phyloP scores from a whole-genome alignment of 2,113 vertebrate genomes.

The Catharus minimus region DNA sequence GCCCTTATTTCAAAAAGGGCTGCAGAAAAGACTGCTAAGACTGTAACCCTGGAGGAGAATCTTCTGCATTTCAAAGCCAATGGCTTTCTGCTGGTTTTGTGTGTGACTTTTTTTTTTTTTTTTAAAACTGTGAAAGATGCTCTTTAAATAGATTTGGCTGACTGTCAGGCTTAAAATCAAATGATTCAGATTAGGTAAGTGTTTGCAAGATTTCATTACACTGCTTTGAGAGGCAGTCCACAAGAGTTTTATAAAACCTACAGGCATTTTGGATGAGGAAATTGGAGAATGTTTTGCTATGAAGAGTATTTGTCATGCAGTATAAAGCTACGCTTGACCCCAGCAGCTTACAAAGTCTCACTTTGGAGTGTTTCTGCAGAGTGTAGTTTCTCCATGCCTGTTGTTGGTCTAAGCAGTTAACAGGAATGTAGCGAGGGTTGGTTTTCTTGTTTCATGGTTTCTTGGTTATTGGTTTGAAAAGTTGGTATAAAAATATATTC shows the following conservation, averaged over 20 bases:
- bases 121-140: neutral
- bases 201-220: constrained; percentile 13
- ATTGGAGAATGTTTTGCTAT: neutral
- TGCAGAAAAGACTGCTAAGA: neutral
- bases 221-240: neutral
- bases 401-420: neutral
- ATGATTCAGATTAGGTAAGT: constrained; percentile 56
- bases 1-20: neutral
- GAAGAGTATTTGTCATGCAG: neutral
- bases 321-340: neutral
- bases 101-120: neutral
- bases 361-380: neutral
- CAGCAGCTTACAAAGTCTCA: neutral
- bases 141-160: constrained; percentile 58
- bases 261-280: neutral
- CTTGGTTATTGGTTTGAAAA: neutral
- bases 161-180: constrained; percentile 60
- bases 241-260: neutral
- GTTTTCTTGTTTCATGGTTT: neutral
- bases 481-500: neutral
- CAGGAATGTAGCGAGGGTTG: neutral
- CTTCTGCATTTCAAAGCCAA: neutral
- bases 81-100: neutral
- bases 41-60: neutral
- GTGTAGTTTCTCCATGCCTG: neutral